Percentiles rank a stretch among this genome's conserved stretches.
These are phyloP conservation scores for Dipodomys stephensi DNA, from an alignment of 2,113 vertebrate species.

Conservation along the genomic window DNA sequence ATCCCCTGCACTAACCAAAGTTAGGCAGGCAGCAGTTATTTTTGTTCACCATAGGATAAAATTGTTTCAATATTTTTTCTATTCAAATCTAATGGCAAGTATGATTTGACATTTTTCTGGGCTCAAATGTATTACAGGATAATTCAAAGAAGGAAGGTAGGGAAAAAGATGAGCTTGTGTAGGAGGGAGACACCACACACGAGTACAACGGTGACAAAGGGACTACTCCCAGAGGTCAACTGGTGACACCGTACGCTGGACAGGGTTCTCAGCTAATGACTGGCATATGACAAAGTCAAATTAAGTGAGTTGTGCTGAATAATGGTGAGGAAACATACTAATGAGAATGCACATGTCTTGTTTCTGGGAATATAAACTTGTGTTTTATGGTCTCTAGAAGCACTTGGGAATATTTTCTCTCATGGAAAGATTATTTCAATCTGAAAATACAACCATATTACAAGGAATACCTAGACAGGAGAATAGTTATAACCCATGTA, in stretches of 20 bases:
- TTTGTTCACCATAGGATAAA: neutral
- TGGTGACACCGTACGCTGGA: neutral
- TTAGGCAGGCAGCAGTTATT: neutral
- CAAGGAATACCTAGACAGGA: neutral
- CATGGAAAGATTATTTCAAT: neutral
- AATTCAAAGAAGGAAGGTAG: neutral
- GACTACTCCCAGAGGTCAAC: neutral
- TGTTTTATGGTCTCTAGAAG: neutral
- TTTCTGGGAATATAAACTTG: neutral
- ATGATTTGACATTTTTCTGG: neutral
- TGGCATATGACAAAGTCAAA: neutral
- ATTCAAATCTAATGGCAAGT: neutral
- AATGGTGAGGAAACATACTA: neutral
- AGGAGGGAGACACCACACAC: neutral
- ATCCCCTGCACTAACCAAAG: neutral
- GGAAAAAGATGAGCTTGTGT: neutral
- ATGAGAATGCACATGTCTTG: neutral
- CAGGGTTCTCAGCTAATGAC: neutral
- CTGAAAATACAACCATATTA: neutral
- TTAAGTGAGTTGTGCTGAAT: neutral
- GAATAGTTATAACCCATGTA: neutral
- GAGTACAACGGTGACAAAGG: accelerated
- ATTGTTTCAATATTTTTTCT: neutral
- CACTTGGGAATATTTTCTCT: neutral
- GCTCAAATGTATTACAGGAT: neutral